Evolutionary conservation across 2,797 vertebrate species (phyloP).

Genomic region (Enteromius trimaculatus): DNA sequence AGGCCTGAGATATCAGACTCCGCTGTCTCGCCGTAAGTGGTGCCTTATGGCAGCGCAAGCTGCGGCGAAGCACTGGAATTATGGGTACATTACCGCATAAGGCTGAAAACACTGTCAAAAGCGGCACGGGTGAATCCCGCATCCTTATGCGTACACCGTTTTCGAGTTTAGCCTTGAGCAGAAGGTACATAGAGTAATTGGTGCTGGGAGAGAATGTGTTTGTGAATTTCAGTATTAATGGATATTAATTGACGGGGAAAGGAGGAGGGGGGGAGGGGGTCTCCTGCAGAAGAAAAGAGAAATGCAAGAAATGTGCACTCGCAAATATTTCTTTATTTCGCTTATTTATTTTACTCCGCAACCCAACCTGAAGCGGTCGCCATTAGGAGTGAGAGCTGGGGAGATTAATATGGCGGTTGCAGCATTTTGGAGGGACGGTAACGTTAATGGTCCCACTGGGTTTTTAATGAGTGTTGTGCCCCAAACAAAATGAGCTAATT

Average conservation of each 20-base stretch:
- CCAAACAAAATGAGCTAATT: conserved; percentile 88
- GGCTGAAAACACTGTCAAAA: conserved; percentile 72
- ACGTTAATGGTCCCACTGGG: conserved; percentile 85
- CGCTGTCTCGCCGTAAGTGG: conserved; percentile 72
- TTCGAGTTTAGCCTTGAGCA: conserved; percentile 61
- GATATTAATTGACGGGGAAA: conserved; percentile 45
- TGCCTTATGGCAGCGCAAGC: conserved; percentile 77
- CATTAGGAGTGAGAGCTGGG: conserved; percentile 76
- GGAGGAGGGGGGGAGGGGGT: conserved; percentile 3
- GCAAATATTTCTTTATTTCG: conserved; percentile 73
- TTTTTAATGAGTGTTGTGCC: conserved; percentile 87
- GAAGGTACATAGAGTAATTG: conserved; percentile 68
- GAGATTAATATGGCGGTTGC: conserved; percentile 79
- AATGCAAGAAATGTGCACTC: conserved; percentile 56
- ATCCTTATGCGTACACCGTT: conserved; percentile 62
- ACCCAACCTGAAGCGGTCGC: conserved; percentile 81
- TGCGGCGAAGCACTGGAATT: conserved; percentile 74
- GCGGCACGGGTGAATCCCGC: conserved; percentile 61
- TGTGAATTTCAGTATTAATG: conserved; percentile 51
- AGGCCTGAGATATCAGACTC: conserved; percentile 75
- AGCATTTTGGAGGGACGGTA: conserved; percentile 83
- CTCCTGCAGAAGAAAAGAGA: conserved; percentile 49
- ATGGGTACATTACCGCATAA: conserved; percentile 75
- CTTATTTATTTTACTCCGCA: conserved; percentile 61
- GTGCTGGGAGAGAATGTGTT: conserved; percentile 56